phyloP scores from a whole-genome alignment of 1,140 invertebrate genomes.

The Atta cephalotes region DNA sequence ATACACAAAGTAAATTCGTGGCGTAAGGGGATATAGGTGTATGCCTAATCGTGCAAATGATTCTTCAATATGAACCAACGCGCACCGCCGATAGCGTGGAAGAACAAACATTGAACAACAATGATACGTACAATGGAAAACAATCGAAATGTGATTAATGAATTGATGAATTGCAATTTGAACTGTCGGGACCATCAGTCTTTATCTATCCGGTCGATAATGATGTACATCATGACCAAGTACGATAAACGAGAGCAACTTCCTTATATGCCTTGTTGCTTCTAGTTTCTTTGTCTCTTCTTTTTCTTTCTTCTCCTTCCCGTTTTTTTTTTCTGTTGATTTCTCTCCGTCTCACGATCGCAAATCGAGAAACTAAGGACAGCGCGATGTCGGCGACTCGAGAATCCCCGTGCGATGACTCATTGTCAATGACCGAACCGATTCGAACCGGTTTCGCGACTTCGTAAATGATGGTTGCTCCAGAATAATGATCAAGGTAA shows the following conservation, averaged over 20 bases:
- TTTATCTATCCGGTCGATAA: not conserved
- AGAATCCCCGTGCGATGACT: conserved; percentile 75
- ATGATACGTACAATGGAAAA: conserved; percentile 6
- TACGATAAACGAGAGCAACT: conserved; percentile 24
- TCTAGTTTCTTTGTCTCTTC: conserved; percentile 5
- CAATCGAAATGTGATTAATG: not conserved
- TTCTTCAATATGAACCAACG: not conserved
- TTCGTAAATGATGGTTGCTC: conserved; percentile 46
- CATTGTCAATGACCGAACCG: conserved; percentile 78
- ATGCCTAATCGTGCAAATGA: conserved; percentile 24
- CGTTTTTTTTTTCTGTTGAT: conserved; percentile 9
- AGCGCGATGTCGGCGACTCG: conserved; percentile 63
- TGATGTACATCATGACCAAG: not conserved
- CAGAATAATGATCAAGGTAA: conserved; percentile 62
- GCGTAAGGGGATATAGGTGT: conserved; percentile 7
- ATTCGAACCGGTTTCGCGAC: conserved; percentile 77
- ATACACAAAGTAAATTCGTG: conserved; percentile 39
- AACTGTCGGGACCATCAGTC: not conserved
- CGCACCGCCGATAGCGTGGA: not conserved
- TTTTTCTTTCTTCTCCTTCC: not conserved
- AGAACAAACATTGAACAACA: conserved; percentile 2
- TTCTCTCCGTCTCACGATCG: conserved; percentile 34
- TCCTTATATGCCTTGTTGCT: conserved; percentile 19
- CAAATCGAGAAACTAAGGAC: conserved; percentile 60
- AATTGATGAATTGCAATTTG: not conserved